Conservation (phyloP, 2,113 vertebrate genomes). For the Indicator indicator region DNA sequence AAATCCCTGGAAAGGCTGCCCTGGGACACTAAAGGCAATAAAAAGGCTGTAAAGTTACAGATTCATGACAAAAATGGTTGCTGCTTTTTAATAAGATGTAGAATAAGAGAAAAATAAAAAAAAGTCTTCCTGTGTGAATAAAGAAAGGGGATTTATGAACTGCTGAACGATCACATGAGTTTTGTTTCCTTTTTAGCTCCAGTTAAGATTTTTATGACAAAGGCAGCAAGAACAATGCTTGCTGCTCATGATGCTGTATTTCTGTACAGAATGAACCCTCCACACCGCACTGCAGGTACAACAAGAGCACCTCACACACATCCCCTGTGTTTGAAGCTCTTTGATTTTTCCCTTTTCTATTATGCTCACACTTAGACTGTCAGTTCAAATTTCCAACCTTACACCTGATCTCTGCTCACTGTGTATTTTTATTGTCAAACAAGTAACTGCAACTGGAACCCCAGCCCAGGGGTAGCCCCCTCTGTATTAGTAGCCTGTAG, state of each 20-base stretch:
- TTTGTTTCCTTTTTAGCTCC: conserved; percentile 8
- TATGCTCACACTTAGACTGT: not conserved
- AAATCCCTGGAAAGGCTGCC: too few relatives aligned
- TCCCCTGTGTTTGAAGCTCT: not conserved
- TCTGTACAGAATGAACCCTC: not conserved
- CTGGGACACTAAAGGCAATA: too few relatives aligned
- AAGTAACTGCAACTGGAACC: not conserved
- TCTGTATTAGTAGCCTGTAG: not conserved
- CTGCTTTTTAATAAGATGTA: too few relatives aligned
- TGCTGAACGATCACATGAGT: not conserved
- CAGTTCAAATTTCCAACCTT: not conserved
- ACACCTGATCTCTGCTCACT: not conserved
- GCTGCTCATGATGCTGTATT: not conserved
- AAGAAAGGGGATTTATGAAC: conserved; percentile 11
- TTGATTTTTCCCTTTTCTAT: not conserved
- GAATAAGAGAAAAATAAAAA: too few relatives aligned
- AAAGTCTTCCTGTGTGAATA: not conserved
- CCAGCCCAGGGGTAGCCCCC: not conserved
- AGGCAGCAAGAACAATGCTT: not conserved
- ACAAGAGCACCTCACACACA: not conserved
- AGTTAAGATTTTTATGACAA: not conserved
- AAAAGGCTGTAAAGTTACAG: too few relatives aligned
- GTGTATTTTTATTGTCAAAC: not conserved
- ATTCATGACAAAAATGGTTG: too few relatives aligned
- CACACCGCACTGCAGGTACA: not conserved